phyloP scores from a whole-genome alignment of 2,797 vertebrate genomes.

The Acanthurus tractus region DNA sequence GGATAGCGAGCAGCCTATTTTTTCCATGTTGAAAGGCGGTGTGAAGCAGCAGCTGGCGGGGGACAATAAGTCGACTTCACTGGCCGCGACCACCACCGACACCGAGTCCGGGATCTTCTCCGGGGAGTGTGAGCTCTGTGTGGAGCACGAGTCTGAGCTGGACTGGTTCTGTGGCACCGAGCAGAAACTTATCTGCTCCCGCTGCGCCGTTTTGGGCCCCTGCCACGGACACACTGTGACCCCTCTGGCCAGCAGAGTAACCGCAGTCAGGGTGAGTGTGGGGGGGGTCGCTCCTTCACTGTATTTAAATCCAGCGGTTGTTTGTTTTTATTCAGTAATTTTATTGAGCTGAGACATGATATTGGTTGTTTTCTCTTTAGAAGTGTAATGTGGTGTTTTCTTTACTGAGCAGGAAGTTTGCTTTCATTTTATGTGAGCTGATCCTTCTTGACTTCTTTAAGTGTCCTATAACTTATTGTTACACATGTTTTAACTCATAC shows the following conservation, averaged over 20 bases:
- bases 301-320: not conserved
- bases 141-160: conserved; percentile 81
- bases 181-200: conserved; percentile 83
- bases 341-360: not conserved
- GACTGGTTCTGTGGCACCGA: conserved; percentile 89
- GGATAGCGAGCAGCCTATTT: conserved; percentile 63
- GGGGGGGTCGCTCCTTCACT: not conserved
- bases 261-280: conserved; percentile 84
- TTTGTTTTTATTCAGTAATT: not conserved
- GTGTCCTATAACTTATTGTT: not conserved
- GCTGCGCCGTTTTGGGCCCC: conserved; percentile 79
- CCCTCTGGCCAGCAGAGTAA: conserved; percentile 82
- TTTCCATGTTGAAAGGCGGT: conserved; percentile 53
- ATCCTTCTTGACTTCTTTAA: not conserved
- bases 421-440: conserved; percentile 25
- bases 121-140: conserved; percentile 72
- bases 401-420: not conserved
- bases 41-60: conserved; percentile 16
- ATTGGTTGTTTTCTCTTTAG: not conserved
- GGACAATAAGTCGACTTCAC: conserved; percentile 20
- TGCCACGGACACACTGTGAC: conserved; percentile 86
- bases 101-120: conserved; percentile 72
- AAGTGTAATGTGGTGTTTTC: not conserved
- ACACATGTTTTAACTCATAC: not conserved
- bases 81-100: conserved; percentile 31